Conservation (phyloP, 2,797 vertebrate genomes). For the Poeciliopsis gracilis region DNA sequence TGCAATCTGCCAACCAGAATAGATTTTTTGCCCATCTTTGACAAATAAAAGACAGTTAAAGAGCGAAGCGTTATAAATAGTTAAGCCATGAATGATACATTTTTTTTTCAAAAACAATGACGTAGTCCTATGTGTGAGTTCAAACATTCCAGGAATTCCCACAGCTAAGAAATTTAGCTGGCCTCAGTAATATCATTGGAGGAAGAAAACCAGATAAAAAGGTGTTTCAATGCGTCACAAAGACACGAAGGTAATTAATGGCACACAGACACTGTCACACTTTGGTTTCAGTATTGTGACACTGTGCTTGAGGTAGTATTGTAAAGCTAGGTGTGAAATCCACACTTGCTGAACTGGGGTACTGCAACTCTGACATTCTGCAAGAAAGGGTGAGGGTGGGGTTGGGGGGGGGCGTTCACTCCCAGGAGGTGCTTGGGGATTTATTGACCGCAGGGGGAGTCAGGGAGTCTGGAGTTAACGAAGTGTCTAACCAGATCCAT, state of each 20-base stretch:
- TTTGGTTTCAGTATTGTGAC: neutral
- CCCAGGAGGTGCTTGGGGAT: conserved; percentile 54
- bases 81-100: conserved; percentile 47
- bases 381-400: conserved; percentile 44
- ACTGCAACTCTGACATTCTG: conserved; percentile 38
- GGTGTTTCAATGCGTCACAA: neutral
- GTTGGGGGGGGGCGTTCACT: conserved; percentile 19
- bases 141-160: conserved; percentile 65
- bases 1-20: conserved; percentile 40
- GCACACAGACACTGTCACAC: neutral
- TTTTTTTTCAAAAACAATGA: conserved; percentile 30
- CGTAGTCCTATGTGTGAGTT: conserved; percentile 29
- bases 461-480: conserved; percentile 60
- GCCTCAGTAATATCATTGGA: conserved; percentile 33
- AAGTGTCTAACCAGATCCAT: conserved; percentile 44
- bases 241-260: neutral
- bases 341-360: conserved; percentile 12
- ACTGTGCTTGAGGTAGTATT: neutral
- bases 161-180: conserved; percentile 24
- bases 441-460: conserved; percentile 65
- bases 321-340: conserved; percentile 35
- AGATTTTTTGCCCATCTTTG: conserved; percentile 46
- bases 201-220: conserved; percentile 3
- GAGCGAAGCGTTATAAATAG: conserved; percentile 5
- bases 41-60: conserved; percentile 22